These are phyloP conservation scores for Saxicola maurus DNA, from an alignment of 2,797 vertebrate species.

Conservation along the genomic window DNA sequence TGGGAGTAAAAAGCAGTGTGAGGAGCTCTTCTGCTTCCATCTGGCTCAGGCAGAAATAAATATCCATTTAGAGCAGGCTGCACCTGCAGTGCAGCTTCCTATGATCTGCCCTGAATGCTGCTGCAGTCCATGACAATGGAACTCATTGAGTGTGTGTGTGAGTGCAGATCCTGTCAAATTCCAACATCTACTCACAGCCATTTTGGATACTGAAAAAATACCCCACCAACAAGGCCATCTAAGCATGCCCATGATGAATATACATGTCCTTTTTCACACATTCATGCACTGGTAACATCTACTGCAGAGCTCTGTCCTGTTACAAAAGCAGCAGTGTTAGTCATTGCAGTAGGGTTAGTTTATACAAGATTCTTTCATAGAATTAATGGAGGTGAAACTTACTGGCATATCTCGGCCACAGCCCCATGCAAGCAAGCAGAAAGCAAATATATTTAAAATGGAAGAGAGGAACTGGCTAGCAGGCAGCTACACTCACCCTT, in stretches of 20 bases:
- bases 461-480: slow-evolving; percentile 86
- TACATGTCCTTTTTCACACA: slow-evolving; percentile 12
- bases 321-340: slow-evolving; percentile 71
- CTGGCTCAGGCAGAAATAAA: neutral
- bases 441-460: slow-evolving; percentile 77
- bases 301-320: slow-evolving; percentile 50
- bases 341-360: slow-evolving; percentile 83
- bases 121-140: accelerated
- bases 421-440: slow-evolving; percentile 99
- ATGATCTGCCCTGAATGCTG: neutral
- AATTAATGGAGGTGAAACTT: slow-evolving; percentile 76
- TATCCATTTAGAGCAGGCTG: neutral
- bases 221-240: neutral
- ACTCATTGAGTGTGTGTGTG: neutral
- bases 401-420: slow-evolving; percentile 82
- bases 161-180: neutral
- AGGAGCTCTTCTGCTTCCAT: neutral
- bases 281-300: slow-evolving; percentile 69
- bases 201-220: neutral
- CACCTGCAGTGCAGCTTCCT: neutral
- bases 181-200: neutral
- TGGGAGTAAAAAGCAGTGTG: neutral
- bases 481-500: slow-evolving; percentile 99
- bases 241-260: slow-evolving; percentile 67
- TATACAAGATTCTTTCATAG: slow-evolving; percentile 44